Evolutionary conservation across 2,113 vertebrate species (phyloP).

Genomic region (Callorhinus ursinus): DNA sequence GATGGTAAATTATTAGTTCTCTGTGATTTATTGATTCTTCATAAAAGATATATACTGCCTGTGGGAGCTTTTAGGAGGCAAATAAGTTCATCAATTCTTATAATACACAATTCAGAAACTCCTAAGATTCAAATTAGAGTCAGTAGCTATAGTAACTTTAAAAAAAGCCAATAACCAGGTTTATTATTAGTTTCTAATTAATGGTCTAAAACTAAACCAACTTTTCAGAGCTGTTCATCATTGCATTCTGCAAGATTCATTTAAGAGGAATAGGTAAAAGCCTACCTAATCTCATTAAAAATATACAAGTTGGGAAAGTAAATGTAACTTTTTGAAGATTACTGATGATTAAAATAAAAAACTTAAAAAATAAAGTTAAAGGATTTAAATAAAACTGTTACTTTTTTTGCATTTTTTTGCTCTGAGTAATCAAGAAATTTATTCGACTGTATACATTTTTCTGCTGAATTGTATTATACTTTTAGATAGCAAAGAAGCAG

Average conservation of each 20-base stretch:
- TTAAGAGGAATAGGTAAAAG: conserved; percentile 53
- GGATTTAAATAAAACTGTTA: conserved; percentile 56
- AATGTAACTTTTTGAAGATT: conserved; percentile 67
- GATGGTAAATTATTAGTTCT: not conserved
- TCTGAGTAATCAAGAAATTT: conserved; percentile 53
- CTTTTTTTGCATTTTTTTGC: conserved; percentile 15
- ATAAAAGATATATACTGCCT: conserved; percentile 13
- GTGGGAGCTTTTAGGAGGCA: conserved; percentile 55
- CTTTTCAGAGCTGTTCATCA: conserved; percentile 49
- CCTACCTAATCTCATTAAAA: conserved; percentile 35
- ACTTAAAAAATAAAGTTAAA: conserved; percentile 60
- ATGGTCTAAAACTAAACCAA: not conserved
- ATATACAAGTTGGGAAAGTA: conserved; percentile 57
- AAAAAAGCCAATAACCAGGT: conserved; percentile 57
- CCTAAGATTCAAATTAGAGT: conserved; percentile 41
- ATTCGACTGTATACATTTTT: conserved; percentile 26
- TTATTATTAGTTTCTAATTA: conserved; percentile 69
- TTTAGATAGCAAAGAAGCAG: not conserved
- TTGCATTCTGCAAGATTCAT: conserved; percentile 63
- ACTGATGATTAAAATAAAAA: conserved; percentile 59
- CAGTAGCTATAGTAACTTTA: conserved; percentile 59
- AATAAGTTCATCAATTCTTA: conserved; percentile 68
- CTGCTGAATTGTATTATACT: not conserved
- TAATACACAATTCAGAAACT: conserved; percentile 53
- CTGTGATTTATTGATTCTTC: conserved; percentile 66